These are phyloP conservation scores for Chrysemys picta DNA, from an alignment of 2,113 vertebrate genomes.

Conservation along the genomic window DNA sequence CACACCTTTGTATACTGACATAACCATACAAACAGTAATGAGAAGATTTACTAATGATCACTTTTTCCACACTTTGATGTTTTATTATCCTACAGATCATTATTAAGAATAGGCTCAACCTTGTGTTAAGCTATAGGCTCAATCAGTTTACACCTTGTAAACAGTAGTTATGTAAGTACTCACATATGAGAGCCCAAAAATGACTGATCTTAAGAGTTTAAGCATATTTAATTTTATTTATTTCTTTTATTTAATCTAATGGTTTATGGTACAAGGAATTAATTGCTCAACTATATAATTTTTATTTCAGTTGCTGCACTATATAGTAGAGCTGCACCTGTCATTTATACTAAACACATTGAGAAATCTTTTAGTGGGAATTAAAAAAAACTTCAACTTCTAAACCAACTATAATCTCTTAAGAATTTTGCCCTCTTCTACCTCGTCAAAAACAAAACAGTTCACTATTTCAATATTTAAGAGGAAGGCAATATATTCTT, in stretches of 20 bases:
- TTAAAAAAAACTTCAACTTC: background rate
- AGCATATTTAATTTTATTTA: background rate
- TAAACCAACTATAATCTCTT: background rate
- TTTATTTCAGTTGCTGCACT: background rate
- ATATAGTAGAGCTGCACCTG: background rate
- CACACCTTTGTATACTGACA: background rate
- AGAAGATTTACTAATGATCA: background rate
- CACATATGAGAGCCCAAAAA: background rate
- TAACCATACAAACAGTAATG: background rate
- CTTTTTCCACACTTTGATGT: background rate
- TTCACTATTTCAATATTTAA: background rate
- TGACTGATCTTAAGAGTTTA: background rate
- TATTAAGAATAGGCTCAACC: background rate
- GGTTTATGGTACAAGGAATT: background rate
- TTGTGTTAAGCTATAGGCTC: background rate
- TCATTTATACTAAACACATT: background rate
- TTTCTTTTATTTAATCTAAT: background rate
- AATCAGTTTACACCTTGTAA: background rate
- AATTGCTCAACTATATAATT: background rate
- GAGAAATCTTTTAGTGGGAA: background rate
- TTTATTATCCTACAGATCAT: background rate
- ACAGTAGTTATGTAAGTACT: background rate
- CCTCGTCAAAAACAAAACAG: background rate
- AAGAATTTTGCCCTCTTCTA: background rate
- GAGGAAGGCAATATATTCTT: background rate